phyloP scores from a whole-genome alignment of 2,797 vertebrate species.

The Chelonia mydas region DNA sequence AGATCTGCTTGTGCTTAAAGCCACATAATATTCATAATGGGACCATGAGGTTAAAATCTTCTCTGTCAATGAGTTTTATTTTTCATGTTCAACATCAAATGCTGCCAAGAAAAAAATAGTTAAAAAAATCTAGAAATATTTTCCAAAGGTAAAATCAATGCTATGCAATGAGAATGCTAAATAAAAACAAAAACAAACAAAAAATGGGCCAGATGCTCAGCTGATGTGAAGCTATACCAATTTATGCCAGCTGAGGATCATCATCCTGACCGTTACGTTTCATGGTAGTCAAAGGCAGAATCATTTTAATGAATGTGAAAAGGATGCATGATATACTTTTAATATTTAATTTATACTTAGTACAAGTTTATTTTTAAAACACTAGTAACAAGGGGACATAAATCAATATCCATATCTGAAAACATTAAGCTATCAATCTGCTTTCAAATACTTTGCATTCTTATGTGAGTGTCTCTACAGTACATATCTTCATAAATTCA shows the following conservation, averaged over 20 bases:
- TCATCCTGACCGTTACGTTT: background rate
- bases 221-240: background rate
- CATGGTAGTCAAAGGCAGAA: background rate
- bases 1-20: background rate
- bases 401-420: background rate
- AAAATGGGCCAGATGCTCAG: background rate
- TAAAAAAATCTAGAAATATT: background rate
- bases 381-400: background rate
- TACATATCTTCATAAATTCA: background rate
- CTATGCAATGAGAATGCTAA: background rate
- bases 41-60: constrained; percentile 41
- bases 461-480: background rate
- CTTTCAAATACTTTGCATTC: background rate
- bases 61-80: constrained; percentile 37
- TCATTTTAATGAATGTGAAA: background rate
- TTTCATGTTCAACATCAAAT: constrained; percentile 2
- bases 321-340: background rate
- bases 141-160: background rate
- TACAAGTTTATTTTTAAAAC: background rate
- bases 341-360: background rate
- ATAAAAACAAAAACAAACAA: background rate
- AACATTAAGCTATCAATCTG: background rate
- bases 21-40: constrained; percentile 61
- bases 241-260: background rate
- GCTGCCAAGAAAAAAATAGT: background rate